Percentiles rank a stretch among this genome's conserved stretches.
These are phyloP conservation scores for Cyprichromis sp. DNA, from an alignment of 2,113 vertebrate genomes.

Conservation along the genomic window DNA sequence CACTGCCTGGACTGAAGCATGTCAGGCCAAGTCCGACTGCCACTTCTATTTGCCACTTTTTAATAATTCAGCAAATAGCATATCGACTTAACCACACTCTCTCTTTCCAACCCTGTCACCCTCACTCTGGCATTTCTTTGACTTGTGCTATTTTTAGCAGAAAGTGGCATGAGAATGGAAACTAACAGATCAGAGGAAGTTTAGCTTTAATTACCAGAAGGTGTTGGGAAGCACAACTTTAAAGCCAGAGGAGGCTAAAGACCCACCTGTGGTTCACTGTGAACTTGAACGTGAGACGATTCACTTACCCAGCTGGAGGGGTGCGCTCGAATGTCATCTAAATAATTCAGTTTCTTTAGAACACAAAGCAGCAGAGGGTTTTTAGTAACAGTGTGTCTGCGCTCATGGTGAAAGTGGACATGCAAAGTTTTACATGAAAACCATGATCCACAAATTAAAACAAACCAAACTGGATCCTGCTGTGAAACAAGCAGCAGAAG, in stretches of 20 bases:
- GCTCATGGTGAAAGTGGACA: neutral
- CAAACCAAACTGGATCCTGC: neutral
- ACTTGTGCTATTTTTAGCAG: neutral
- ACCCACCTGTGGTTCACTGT: neutral
- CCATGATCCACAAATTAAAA: neutral
- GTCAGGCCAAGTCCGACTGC: neutral
- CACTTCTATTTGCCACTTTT: conserved; percentile 8
- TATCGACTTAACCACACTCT: neutral
- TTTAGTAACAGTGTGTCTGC: neutral
- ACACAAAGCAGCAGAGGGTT: neutral
- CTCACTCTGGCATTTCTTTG: neutral
- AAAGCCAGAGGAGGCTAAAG: neutral
- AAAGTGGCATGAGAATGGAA: neutral
- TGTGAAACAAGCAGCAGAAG: neutral
- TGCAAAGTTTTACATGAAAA: conserved; percentile 1
- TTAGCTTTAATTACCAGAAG: neutral
- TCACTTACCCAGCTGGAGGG: conserved; percentile 1
- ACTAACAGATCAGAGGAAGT: neutral
- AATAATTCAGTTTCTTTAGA: conserved; percentile 52
- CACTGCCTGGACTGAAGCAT: neutral
- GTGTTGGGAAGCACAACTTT: neutral
- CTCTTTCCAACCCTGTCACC: neutral
- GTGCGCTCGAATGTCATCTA: conserved; percentile 12
- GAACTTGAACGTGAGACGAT: conserved; percentile 11
- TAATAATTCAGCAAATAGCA: conserved; percentile 48